phyloP scores from a whole-genome alignment of 2,113 vertebrate genomes.

The Microcebus griseorufus region DNA sequence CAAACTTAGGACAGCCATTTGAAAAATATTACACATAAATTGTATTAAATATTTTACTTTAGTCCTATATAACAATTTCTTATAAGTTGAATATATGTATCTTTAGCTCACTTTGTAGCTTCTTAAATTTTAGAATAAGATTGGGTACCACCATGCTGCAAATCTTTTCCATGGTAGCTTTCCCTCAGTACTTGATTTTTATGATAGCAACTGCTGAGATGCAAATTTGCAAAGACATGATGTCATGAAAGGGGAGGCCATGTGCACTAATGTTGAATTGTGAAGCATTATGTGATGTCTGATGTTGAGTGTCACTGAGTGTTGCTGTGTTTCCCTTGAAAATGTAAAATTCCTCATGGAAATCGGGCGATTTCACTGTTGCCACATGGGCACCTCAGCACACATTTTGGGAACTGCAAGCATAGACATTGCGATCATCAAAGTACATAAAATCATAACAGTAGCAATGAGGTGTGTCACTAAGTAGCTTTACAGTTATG shows the following conservation, averaged over 20 bases:
- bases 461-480: too few relatives aligned
- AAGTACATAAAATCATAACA: too few relatives aligned
- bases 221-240: neutral
- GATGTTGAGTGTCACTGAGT: neutral
- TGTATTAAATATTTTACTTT: neutral
- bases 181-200: neutral
- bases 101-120: neutral
- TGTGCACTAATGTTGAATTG: neutral
- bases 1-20: neutral
- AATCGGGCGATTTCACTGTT: rapidly evolving
- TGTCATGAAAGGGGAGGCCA: neutral
- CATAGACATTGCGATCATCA: too few relatives aligned
- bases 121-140: neutral
- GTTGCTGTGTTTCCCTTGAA: neutral
- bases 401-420: neutral
- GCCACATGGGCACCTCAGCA: neutral
- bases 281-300: neutral
- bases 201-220: neutral
- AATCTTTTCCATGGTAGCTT: neutral
- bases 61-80: neutral
- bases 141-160: neutral
- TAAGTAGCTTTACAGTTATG: neutral
- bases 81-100: neutral
- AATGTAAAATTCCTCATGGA: neutral
- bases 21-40: neutral